phyloP scores from a whole-genome alignment of 2,888 invertebrate species.

The Xanthorhoe designata region DNA sequence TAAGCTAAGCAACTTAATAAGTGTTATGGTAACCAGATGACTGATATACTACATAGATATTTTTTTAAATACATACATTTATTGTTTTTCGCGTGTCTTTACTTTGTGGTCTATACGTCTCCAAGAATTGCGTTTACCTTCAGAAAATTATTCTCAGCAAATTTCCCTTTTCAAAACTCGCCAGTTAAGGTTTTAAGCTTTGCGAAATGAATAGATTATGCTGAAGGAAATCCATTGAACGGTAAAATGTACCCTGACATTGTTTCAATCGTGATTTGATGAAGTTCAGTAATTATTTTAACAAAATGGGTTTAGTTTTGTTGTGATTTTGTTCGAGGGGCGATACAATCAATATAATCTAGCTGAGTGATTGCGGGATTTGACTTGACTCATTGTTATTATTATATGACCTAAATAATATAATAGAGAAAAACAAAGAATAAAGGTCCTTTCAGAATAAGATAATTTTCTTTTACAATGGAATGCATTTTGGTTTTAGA shows the following conservation, averaged over 20 bases:
- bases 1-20: no score
- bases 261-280: conserved; percentile 14
- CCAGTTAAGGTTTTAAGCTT: conserved; percentile 33
- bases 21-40: no score
- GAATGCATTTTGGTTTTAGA: no score
- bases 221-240: conserved; percentile 38
- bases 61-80: no score
- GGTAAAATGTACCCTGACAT: neutral
- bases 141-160: neutral
- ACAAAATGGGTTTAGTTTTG: neutral
- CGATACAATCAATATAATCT: neutral
- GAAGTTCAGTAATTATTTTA: conserved; percentile 7
- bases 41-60: no score
- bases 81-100: no score
- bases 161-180: conserved; percentile 28
- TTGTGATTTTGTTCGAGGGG: neutral
- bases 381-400: neutral
- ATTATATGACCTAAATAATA: neutral
- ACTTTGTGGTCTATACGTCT: neutral
- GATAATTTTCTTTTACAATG: no score
- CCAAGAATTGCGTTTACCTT: neutral
- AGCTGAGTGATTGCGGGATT: neutral
- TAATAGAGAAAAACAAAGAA: no score
- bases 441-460: no score
- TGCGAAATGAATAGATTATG: conserved; percentile 43